A percentile compares a stretch with the other conserved stretches of the same genome.
These are phyloP conservation scores for Microcebus lehilahytsara DNA, from an alignment of 2,113 vertebrate species.

Conservation along the genomic window DNA sequence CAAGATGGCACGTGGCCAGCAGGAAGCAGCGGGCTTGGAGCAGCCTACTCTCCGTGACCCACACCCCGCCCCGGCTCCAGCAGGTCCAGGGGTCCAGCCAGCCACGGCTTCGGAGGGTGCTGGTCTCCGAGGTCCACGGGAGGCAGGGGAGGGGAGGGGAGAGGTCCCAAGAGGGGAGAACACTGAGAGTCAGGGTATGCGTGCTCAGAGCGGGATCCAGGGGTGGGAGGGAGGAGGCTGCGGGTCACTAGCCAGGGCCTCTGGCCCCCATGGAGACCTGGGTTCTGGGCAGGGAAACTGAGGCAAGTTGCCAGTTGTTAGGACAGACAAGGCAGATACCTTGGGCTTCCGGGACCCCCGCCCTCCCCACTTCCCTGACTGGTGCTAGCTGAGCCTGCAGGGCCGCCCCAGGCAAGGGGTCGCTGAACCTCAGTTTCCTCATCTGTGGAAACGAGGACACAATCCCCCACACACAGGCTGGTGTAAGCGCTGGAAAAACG, in stretches of 20 bases:
- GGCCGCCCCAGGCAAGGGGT: neutral
- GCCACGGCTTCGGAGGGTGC: neutral
- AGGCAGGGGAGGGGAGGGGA: fast-evolving
- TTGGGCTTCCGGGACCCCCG: too few species aligned
- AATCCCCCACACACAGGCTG: neutral
- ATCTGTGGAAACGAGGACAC: neutral
- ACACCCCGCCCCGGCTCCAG: too few species aligned
- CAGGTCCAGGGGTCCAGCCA: neutral
- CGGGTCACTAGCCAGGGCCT: neutral
- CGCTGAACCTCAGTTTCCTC: neutral
- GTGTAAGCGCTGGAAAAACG: fast-evolving
- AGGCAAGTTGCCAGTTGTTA: neutral
- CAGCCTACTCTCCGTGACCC: too few species aligned
- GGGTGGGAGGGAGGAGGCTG: neutral
- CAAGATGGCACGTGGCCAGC: fast-evolving
- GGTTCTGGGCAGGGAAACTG: neutral
- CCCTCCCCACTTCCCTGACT: neutral
- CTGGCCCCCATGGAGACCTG: neutral
- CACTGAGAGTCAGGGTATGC: too few species aligned
- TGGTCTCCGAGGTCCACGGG: neutral
- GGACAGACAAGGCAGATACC: neutral
- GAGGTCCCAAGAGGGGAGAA: neutral
- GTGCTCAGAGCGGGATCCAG: neutral
- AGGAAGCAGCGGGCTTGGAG: neutral
- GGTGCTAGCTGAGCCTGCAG: neutral